These are phyloP conservation scores for Ramphastos sulfuratus DNA, from an alignment of 2,113 vertebrate species.

Conservation along the genomic window DNA sequence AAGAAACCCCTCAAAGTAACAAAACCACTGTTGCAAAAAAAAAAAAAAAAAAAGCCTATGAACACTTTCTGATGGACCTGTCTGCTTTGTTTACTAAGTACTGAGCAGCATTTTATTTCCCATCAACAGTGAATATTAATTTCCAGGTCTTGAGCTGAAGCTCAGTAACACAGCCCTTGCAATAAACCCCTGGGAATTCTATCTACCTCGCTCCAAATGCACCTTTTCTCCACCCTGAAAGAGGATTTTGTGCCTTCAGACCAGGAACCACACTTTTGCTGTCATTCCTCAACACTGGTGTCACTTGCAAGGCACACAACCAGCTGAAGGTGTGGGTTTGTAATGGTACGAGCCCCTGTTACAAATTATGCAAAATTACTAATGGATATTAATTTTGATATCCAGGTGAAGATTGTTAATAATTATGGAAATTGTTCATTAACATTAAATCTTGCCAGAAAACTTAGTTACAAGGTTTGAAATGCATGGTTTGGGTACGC, in stretches of 20 bases:
- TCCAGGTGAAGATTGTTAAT: too few relatives aligned
- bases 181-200: neutral
- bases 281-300: fast-evolving
- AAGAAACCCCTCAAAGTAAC: neutral
- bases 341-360: fast-evolving
- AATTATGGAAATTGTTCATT: too few relatives aligned
- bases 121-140: neutral
- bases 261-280: too few relatives aligned
- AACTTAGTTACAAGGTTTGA: too few relatives aligned
- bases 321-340: fast-evolving
- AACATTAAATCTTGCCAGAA: too few relatives aligned
- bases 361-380: too few relatives aligned
- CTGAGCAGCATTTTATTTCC: neutral
- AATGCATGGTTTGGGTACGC: too few relatives aligned
- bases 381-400: too few relatives aligned
- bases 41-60: too few relatives aligned
- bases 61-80: too few relatives aligned
- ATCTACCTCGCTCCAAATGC: neutral
- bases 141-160: neutral
- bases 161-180: neutral
- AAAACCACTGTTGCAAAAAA: neutral
- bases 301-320: fast-evolving
- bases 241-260: too few relatives aligned
- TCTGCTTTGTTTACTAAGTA: neutral
- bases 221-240: fast-evolving